Evolutionary conservation across 1,140 invertebrate species (phyloP).

Genomic region (Lepidostoma basale): DNA sequence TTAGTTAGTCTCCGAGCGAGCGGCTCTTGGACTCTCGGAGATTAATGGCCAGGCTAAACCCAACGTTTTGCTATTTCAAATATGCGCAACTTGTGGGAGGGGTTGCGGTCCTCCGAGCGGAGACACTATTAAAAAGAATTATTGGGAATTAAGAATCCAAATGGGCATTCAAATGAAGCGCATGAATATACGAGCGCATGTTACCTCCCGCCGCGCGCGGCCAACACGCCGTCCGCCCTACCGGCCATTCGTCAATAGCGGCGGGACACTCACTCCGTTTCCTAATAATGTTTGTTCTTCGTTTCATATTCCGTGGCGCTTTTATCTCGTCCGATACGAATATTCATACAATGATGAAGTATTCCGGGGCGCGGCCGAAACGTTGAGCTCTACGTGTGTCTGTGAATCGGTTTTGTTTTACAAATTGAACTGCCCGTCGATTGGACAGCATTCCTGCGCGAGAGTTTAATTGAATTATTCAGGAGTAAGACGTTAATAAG

Average conservation of each 20-base stretch:
- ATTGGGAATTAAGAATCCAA: conserved; percentile 28
- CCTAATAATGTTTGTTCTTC: conserved; percentile 38
- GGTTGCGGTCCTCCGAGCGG: not conserved
- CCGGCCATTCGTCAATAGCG: conserved; percentile 41
- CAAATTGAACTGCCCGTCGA: conserved; percentile 17
- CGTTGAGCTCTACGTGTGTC: not conserved
- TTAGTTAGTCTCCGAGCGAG: too few species aligned
- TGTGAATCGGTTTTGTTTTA: not conserved
- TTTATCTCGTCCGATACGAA: conserved; percentile 27
- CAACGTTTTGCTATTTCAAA: conserved; percentile 17
- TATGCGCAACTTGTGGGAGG: not conserved
- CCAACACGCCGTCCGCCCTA: conserved; percentile 27
- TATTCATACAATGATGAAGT: conserved; percentile 31
- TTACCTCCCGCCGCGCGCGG: conserved; percentile 30
- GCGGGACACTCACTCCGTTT: conserved; percentile 36
- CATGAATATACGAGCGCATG: conserved; percentile 26
- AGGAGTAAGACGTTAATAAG: conserved; percentile 5
- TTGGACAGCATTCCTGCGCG: conserved; percentile 1
- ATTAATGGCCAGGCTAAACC: not conserved
- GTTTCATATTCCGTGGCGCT: conserved; percentile 24
- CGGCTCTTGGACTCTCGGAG: not conserved
- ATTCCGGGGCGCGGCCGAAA: not conserved
- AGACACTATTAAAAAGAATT: conserved; percentile 23
- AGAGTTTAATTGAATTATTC: not conserved
- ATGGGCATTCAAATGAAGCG: conserved; percentile 27